Percentiles rank a stretch among this genome's conserved stretches.
These are phyloP conservation scores for Deroplatys truncata DNA, from an alignment of 2,888 invertebrate genomes.

Conservation along the genomic window DNA sequence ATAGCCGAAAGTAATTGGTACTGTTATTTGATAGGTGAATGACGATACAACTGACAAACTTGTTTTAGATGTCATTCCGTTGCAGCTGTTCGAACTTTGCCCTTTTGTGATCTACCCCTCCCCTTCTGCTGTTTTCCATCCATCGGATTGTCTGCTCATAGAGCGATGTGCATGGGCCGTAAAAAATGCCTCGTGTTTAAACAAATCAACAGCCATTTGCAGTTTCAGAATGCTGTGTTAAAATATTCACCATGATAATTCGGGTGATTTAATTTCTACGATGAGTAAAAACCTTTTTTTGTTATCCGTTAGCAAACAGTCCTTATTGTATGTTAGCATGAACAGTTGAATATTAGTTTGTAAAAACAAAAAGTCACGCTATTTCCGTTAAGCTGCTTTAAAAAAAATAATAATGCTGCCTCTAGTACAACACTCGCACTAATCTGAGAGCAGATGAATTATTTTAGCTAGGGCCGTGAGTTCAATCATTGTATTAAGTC, in stretches of 20 bases:
- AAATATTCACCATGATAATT: neutral
- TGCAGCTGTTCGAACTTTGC: neutral
- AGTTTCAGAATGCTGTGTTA: neutral
- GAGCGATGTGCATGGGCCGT: neutral
- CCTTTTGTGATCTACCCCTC: neutral
- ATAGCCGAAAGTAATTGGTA: too few relatives aligned
- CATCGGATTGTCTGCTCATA: neutral
- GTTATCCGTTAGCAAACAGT: neutral
- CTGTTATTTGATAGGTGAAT: neutral
- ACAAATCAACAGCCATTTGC: neutral
- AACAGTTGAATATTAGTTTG: neutral
- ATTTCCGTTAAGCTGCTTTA: neutral
- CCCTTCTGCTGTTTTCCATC: too few relatives aligned
- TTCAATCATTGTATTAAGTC: too few relatives aligned
- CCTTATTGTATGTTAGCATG: neutral
- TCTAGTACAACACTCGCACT: too few relatives aligned
- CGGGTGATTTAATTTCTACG: neutral
- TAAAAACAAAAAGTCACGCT: neutral
- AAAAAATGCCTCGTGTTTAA: neutral
- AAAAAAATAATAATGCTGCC: neutral
- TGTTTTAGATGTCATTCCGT: neutral
- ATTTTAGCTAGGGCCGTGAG: too few relatives aligned
- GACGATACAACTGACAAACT: neutral
- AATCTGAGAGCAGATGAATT: too few relatives aligned
- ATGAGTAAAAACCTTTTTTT: neutral